Conservation (phyloP, 1,140 invertebrate genomes). For the Conus betulinus region DNA sequence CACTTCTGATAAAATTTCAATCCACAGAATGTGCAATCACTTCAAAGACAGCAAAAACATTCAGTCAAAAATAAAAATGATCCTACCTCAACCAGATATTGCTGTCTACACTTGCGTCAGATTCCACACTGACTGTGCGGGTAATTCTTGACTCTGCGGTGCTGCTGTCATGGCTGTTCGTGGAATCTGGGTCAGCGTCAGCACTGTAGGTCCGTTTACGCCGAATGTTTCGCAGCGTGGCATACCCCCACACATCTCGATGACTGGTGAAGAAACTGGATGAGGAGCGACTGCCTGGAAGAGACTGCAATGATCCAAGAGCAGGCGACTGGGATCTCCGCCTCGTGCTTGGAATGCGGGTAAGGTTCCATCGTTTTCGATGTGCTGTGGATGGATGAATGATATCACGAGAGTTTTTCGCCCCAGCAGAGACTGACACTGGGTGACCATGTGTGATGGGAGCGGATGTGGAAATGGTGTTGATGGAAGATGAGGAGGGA, state of each 20-base stretch:
- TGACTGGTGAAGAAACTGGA: constrained; percentile 60
- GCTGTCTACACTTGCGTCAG: constrained; percentile 47
- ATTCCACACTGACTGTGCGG: constrained; percentile 47
- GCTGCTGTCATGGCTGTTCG: background rate
- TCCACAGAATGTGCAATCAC: too few relatives aligned
- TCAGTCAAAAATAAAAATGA: too few relatives aligned
- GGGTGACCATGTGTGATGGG: background rate
- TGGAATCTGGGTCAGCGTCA: constrained; percentile 65
- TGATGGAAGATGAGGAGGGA: constrained; percentile 38
- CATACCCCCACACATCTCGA: constrained; percentile 84
- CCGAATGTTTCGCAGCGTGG: constrained; percentile 85
- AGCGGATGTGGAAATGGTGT: constrained; percentile 6
- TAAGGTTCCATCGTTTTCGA: constrained; percentile 67
- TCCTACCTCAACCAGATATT: constrained; percentile 51
- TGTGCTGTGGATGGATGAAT: constrained; percentile 68
- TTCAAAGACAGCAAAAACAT: too few relatives aligned
- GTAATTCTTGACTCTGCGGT: constrained; percentile 8
- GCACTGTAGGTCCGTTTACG: constrained; percentile 77
- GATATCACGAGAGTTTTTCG: constrained; percentile 46
- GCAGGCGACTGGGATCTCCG: constrained; percentile 46
- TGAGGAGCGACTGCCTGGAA: constrained; percentile 30
- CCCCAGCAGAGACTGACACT: background rate
- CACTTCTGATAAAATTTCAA: too few relatives aligned
- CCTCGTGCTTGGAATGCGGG: constrained; percentile 67
- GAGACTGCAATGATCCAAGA: constrained; percentile 21